Evolutionary conservation across 2,888 invertebrate genomes (phyloP).

Genomic region (Caenorhabditis sp.): DNA sequence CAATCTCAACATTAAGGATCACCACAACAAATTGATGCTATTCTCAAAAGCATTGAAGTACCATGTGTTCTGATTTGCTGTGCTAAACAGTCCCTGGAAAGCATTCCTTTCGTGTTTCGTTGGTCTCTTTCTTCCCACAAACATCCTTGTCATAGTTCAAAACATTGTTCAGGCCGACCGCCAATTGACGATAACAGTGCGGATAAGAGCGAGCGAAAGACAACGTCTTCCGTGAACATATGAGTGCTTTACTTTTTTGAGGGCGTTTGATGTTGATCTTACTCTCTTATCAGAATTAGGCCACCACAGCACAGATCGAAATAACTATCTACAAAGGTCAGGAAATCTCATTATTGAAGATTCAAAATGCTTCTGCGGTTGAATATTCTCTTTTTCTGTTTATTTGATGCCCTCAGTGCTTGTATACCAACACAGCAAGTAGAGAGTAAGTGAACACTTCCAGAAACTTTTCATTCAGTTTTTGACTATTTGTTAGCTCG

Average conservation of each 20-base stretch:
- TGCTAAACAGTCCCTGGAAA: no score
- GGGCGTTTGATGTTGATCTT: conserved; percentile 1
- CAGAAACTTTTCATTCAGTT: no score
- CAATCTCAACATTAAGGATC: no score
- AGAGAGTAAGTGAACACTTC: conserved; percentile 21
- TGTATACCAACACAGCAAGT: conserved; percentile 36
- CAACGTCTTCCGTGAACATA: not conserved
- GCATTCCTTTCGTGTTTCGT: not conserved
- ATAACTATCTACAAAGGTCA: not conserved
- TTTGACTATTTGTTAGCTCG: no score
- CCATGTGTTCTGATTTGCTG: no score
- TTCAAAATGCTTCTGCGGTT: conserved; percentile 6
- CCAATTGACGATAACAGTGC: not conserved
- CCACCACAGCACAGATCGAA: not conserved
- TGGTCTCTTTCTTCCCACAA: no score
- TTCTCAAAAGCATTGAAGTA: no score
- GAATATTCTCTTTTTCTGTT: not conserved
- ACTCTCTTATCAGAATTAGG: not conserved
- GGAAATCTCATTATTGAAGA: not conserved
- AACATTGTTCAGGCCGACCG: not conserved
- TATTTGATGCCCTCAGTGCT: not conserved
- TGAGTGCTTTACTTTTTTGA: not conserved
- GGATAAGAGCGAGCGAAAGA: not conserved
- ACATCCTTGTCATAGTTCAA: not conserved
- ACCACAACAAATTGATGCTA: no score